Conservation (phyloP, 2,888 invertebrate genomes). For the Ctena decussata region DNA sequence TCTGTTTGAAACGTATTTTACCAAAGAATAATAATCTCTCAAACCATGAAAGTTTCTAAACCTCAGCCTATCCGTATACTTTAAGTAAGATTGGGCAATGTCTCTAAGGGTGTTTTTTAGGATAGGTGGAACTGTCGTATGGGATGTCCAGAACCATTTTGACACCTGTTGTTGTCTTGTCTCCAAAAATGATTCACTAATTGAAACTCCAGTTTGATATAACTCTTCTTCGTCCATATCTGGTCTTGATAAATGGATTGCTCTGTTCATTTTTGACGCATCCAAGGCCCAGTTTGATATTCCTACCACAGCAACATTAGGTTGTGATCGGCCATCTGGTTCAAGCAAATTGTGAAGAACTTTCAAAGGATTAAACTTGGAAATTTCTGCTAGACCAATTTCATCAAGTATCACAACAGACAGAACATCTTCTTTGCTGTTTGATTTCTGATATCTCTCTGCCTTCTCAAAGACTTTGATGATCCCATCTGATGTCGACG, state of each 20-base stretch:
- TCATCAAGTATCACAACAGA: constrained; percentile 80
- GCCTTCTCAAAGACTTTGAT: constrained; percentile 77
- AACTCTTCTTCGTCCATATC: constrained; percentile 74
- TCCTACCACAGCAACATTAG: constrained; percentile 78
- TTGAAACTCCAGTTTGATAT: constrained; percentile 69
- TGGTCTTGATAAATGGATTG: constrained; percentile 76
- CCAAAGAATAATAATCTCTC: constrained; percentile 69
- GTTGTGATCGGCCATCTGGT: constrained; percentile 62
- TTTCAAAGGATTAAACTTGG: constrained; percentile 77
- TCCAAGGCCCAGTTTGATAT: constrained; percentile 79
- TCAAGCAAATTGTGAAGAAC: constrained; percentile 77
- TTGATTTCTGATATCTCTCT: constrained; percentile 66
- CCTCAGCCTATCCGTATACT: constrained; percentile 34
- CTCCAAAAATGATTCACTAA: constrained; percentile 58
- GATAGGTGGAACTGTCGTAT: constrained; percentile 11
- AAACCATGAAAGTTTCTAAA: constrained; percentile 70
- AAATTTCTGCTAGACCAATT: constrained; percentile 79
- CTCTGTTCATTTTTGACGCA: constrained; percentile 82
- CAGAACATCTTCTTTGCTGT: constrained; percentile 60
- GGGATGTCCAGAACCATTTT: not conserved
- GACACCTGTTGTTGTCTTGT: not conserved
- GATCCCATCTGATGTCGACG: constrained; percentile 79
- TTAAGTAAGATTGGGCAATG: constrained; percentile 43
- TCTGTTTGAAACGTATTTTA: constrained; percentile 39
- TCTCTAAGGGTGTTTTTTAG: not conserved